Conservation (phyloP, 2,113 vertebrate genomes). For the Pluvianellus socialis region DNA sequence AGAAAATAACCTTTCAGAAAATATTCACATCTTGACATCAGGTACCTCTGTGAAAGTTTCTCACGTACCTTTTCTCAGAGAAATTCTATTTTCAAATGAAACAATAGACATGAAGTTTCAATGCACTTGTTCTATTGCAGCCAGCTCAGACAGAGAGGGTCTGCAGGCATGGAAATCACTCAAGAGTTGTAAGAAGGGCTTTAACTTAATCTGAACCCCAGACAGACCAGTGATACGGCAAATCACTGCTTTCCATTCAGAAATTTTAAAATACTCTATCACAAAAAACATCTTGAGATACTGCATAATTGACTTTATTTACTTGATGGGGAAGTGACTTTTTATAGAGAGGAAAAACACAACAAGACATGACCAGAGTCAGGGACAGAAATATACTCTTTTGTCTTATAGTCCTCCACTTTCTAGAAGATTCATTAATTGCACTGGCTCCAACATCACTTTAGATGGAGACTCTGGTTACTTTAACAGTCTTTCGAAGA, state of each 20-base stretch:
- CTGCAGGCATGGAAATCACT: neutral
- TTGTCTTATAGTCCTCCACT: neutral
- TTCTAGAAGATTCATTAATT: neutral
- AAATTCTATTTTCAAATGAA: neutral
- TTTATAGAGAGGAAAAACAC: neutral
- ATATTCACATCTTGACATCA: neutral
- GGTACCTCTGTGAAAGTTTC: neutral
- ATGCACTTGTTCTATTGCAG: neutral
- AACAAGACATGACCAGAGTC: neutral
- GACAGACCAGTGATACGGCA: neutral
- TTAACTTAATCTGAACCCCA: neutral
- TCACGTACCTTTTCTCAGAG: neutral
- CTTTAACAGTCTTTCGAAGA: neutral
- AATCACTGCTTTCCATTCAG: neutral
- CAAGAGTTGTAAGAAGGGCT: neutral
- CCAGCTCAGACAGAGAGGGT: neutral
- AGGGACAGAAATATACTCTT: neutral
- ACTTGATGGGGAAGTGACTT: neutral
- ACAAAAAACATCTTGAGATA: neutral
- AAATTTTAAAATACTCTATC: neutral
- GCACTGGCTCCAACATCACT: constrained; percentile 6
- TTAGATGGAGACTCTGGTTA: constrained; percentile 19
- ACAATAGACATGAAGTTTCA: neutral
- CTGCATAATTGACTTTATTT: neutral
- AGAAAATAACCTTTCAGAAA: neutral